These are phyloP conservation scores for Limnephilus lunatus DNA, from an alignment of 2,888 invertebrate genomes.

Conservation along the genomic window DNA sequence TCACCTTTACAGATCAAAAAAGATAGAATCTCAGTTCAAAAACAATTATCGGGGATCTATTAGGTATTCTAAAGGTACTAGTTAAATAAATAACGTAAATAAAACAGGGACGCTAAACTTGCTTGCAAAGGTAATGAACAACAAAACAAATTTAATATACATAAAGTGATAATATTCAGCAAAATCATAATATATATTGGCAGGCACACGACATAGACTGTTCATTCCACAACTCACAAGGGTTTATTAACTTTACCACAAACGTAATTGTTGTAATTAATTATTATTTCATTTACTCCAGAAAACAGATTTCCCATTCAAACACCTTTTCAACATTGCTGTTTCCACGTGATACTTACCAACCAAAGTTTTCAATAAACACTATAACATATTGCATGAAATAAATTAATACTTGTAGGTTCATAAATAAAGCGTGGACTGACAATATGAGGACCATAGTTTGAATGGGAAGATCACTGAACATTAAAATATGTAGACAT, in stretches of 20 bases:
- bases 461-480: not conserved
- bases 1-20: not conserved
- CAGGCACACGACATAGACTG: conserved; percentile 17
- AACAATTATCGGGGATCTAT: conserved; percentile 14
- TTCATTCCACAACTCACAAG: not conserved
- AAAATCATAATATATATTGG: not conserved
- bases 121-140: not conserved
- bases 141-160: conserved; percentile 7
- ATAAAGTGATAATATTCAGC: not conserved
- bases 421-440: conserved; percentile 2
- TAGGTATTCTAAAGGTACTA: not conserved
- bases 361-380: not conserved
- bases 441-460: not conserved
- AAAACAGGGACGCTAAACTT: conserved; percentile 2
- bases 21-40: conserved; percentile 11
- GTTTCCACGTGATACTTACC: not conserved
- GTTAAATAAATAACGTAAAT: not conserved
- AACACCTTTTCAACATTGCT: not conserved
- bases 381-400: not conserved
- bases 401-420: not conserved
- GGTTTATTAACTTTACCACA: not conserved
- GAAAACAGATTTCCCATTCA: not conserved
- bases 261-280: not conserved
- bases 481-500: not conserved
- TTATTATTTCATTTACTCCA: not conserved